phyloP scores from a whole-genome alignment of 1,140 invertebrate genomes.

The Armadillidium nasatum region DNA sequence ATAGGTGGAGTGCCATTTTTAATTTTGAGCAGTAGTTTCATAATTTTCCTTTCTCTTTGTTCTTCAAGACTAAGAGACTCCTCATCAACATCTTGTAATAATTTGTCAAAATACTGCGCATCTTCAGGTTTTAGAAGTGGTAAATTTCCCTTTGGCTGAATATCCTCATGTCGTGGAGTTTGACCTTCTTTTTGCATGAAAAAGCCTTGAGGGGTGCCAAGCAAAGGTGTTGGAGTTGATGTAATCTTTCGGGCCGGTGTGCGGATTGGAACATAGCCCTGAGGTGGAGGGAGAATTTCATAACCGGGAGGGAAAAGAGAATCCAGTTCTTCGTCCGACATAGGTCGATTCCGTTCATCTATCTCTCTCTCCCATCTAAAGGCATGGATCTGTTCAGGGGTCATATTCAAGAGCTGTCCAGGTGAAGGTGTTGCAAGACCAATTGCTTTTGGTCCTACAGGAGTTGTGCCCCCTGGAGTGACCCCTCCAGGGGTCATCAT shows the following conservation, averaged over 20 bases:
- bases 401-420: constrained; percentile 90
- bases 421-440: constrained; percentile 95
- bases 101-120: constrained; percentile 99
- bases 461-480: constrained; percentile 76
- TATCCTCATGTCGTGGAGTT: constrained; percentile 79
- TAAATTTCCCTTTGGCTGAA: constrained; percentile 93
- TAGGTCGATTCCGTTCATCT: constrained; percentile 91
- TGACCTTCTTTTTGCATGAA: constrained; percentile 80
- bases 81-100: constrained; percentile 96
- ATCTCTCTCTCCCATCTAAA: constrained; percentile 99
- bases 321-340: constrained; percentile 96
- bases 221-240: constrained; percentile 90
- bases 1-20: constrained; percentile 99
- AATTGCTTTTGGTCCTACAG: constrained; percentile 94
- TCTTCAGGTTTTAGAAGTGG: constrained; percentile 99
- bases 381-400: constrained; percentile 95
- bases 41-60: constrained; percentile 97
- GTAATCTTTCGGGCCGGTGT: constrained; percentile 95
- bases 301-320: constrained; percentile 96
- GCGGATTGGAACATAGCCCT: constrained; percentile 89
- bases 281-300: constrained; percentile 89
- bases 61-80: constrained; percentile 91
- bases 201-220: constrained; percentile 87
- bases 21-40: constrained; percentile 96
- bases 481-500: constrained; percentile 59